These are phyloP conservation scores for Elaphurus davidianus DNA, from an alignment of 2,113 vertebrate genomes.

Conservation along the genomic window DNA sequence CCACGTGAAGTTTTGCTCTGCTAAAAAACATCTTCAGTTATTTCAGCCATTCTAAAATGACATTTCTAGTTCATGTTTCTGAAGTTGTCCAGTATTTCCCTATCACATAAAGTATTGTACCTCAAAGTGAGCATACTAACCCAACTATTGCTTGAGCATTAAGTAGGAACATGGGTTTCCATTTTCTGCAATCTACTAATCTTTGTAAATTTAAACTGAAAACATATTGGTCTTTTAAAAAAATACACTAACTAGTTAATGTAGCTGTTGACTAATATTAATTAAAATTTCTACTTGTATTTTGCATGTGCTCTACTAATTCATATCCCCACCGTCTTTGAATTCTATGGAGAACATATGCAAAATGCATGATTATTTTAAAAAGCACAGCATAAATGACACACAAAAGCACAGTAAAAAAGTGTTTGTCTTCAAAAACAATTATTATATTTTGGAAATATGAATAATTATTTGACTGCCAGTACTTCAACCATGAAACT, in stretches of 20 bases:
- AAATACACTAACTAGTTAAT: neutral
- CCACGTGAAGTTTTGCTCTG: neutral
- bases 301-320: neutral
- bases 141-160: neutral
- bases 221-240: neutral
- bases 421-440: neutral
- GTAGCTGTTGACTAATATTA: neutral
- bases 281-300: neutral
- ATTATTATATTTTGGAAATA: neutral
- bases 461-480: neutral
- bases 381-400: neutral
- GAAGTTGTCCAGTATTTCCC: neutral
- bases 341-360: neutral
- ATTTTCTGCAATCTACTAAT: neutral
- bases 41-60: neutral
- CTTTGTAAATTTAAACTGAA: neutral
- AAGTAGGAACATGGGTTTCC: neutral
- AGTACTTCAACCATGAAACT: neutral
- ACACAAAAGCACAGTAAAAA: too few species aligned
- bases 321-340: rapidly evolving
- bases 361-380: neutral
- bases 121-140: neutral
- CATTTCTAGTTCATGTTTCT: neutral
- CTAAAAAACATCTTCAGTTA: neutral
- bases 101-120: neutral